A percentile compares a stretch with the other conserved stretches of the same genome.
These are phyloP conservation scores for Nipponia nippon DNA, from an alignment of 2,113 vertebrate genomes.

Conservation along the genomic window DNA sequence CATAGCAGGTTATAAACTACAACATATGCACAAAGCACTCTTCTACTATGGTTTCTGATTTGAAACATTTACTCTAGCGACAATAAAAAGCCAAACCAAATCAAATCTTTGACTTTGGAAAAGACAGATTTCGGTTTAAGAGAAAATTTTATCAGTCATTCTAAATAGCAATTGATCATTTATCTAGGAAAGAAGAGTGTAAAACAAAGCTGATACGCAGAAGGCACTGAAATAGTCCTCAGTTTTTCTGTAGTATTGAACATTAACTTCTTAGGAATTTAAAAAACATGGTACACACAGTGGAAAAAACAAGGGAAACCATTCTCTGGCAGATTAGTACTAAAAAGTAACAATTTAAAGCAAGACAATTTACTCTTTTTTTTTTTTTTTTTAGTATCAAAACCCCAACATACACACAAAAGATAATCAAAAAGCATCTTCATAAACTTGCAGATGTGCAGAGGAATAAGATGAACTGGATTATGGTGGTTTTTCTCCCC, in stretches of 20 bases:
- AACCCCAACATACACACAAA: neutral
- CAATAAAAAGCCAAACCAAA: neutral
- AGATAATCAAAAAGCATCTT: neutral
- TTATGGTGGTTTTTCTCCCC: neutral
- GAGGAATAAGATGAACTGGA: neutral
- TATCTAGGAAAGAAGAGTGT: neutral
- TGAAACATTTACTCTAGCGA: neutral
- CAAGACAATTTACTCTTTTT: neutral
- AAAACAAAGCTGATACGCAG: neutral
- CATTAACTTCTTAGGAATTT: neutral
- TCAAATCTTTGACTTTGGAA: neutral
- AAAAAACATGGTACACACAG: neutral
- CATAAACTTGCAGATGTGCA: neutral
- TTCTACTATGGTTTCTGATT: neutral
- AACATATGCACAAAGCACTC: neutral
- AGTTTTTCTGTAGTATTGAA: neutral
- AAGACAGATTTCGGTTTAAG: neutral
- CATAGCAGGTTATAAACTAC: neutral
- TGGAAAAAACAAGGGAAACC: neutral
- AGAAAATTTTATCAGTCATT: neutral
- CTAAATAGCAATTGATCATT: neutral
- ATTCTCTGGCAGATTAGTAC: neutral
- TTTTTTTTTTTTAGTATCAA: neutral
- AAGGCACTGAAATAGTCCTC: neutral
- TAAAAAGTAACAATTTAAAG: neutral